Evolutionary conservation across 1,140 invertebrate genomes (phyloP), one percentile per base, ranked within the genome.

Genomic region (Diabrotica undecimpunctata): DNA sequence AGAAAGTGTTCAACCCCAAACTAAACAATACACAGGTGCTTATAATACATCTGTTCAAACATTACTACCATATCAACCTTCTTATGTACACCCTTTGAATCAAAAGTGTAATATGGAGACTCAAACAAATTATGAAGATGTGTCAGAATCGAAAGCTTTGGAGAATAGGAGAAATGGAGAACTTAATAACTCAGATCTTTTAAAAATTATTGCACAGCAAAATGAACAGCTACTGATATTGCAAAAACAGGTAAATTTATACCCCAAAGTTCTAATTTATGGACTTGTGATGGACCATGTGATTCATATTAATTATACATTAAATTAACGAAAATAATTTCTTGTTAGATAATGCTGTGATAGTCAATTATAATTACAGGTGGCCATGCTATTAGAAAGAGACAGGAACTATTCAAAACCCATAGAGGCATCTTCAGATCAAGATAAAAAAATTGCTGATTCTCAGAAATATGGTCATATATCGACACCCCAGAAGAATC

Each of bases 181-280:
- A 70, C 81, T 81, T n/a, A 82, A 81, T 25, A 79, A 81, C 13
- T 76, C 79, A 60, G 83, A 84, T 74, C 72, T 84, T 39, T 79
- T 83, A 62, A 81, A 83, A 74, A 84, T 85, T 66, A 84, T 84
- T 41, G 81, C 83, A 71, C 72, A 84, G 52, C 83, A 84, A 73
- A 85, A 84, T 77, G 79, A 84, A 66, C 83, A 84, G 73, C 68
- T 84, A 41, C 76, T 83, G 66, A 46, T 82, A 10, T 72, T 85
- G 35, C 83, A 85, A 73, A 79, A 82, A 57, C 83, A 84, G 75
- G 41, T 46, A 46, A 8, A 2, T 8, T 46, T 46, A 6, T 46
- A 3, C 4, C 41, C 25, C 25, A 25, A 25, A 25, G 25, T 25
- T 25, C 4, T 25, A 25, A 25, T 25, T 25, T 1, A 25, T 4